These are phyloP conservation scores for Brachionus koreanus DNA, from an alignment of 1,140 invertebrate genomes.

Conservation along the genomic window DNA sequence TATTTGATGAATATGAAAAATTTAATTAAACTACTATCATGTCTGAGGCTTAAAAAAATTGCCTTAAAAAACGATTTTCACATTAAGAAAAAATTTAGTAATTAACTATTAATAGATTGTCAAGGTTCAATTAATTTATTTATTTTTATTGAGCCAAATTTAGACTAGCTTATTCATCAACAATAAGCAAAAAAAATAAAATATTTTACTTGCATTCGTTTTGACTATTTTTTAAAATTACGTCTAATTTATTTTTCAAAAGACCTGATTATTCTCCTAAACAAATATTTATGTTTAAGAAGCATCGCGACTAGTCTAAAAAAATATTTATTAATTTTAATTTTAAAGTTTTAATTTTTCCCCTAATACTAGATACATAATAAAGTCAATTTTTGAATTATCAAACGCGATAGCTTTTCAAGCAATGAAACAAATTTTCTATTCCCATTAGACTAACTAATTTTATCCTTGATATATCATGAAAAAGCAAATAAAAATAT, in stretches of 20 bases:
- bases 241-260: background rate
- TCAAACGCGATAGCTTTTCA: background rate
- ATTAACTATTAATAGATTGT: no score
- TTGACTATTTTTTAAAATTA: background rate
- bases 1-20: no score
- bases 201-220: background rate
- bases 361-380: background rate
- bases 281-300: background rate
- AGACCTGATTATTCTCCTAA: background rate
- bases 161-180: no score
- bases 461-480: constrained; percentile 20
- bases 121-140: no score
- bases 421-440: background rate
- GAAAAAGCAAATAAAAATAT: background rate
- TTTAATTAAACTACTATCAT: no score
- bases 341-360: background rate
- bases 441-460: background rate
- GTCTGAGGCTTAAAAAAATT: no score
- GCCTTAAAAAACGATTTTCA: no score
- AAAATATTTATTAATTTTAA: background rate
- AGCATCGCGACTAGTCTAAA: background rate
- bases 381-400: background rate
- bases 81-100: no score
- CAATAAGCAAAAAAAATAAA: background rate
- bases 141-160: no score